Evolutionary conservation across 2,797 vertebrate species (phyloP).

Genomic region (Anniella stebbinsi): DNA sequence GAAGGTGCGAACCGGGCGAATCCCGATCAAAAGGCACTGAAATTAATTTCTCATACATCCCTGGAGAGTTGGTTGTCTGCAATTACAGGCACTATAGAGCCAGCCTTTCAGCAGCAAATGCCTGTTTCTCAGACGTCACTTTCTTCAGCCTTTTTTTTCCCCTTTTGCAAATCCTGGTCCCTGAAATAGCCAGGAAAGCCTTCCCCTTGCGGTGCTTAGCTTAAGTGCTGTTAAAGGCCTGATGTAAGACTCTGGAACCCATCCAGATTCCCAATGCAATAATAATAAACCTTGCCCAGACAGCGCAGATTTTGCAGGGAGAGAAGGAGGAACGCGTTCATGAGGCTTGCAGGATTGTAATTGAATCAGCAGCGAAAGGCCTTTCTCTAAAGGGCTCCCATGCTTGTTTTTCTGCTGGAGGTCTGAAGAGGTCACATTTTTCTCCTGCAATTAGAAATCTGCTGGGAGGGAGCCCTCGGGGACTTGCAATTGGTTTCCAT

Average conservation of each 20-base stretch:
- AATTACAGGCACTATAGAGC: too few species aligned
- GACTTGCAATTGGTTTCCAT: neutral
- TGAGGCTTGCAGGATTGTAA: neutral
- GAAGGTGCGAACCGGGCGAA: too few species aligned
- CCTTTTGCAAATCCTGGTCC: neutral
- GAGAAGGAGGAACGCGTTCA: neutral
- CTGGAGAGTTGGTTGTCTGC: too few species aligned
- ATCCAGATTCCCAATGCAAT: neutral
- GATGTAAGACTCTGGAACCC: neutral
- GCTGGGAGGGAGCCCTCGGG: too few species aligned
- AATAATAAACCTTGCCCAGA: neutral
- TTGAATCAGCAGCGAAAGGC: neutral
- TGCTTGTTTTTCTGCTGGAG: neutral
- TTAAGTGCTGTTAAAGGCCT: neutral
- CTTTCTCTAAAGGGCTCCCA: neutral
- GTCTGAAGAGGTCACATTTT: neutral
- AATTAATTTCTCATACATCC: too few species aligned
- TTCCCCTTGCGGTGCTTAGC: neutral
- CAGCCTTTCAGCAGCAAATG: too few species aligned
- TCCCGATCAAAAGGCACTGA: too few species aligned
- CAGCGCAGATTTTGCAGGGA: neutral
- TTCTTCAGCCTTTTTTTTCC: neutral
- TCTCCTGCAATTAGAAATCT: neutral
- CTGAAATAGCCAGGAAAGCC: neutral
- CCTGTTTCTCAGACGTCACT: neutral